A percentile compares a stretch with the other conserved stretches of the same genome.
Conservation (phyloP, 2,888 invertebrate species). For the Acanthosepion esculentum region DNA sequence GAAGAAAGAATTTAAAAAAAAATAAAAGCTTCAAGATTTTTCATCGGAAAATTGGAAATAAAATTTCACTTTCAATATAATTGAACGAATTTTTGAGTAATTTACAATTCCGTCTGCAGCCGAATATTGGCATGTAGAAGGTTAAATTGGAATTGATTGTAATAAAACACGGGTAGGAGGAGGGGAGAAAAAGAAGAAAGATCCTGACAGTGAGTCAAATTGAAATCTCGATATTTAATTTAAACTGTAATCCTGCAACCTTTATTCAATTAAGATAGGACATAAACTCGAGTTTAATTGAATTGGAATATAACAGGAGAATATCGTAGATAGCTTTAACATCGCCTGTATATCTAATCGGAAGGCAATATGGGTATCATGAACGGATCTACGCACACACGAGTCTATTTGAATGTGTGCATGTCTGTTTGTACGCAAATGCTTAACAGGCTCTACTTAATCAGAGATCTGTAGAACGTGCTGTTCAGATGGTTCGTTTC, state of each 20-base stretch:
- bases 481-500: not conserved
- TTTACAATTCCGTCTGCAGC: not conserved
- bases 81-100: slow-evolving; percentile 33
- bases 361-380: not conserved
- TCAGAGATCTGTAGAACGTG: not conserved
- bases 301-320: not conserved
- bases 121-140: not conserved
- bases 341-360: not conserved
- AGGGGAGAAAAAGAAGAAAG: not conserved
- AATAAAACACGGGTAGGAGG: not conserved
- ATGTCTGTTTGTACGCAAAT: not conserved
- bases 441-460: not conserved
- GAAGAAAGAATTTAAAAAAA: not conserved
- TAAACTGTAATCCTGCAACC: not conserved
- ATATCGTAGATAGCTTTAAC: not conserved
- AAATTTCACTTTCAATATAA: slow-evolving; percentile 33
- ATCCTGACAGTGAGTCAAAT: not conserved
- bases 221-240: slow-evolving; percentile 33
- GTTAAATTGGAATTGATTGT: not conserved
- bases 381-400: not conserved
- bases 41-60: not conserved
- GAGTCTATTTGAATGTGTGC: not conserved
- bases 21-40: not conserved
- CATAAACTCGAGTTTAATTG: not conserved
- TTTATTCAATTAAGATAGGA: slow-evolving; percentile 21